Conservation (phyloP, 2,888 invertebrate species). For the Listrodromus nycthemerus region DNA sequence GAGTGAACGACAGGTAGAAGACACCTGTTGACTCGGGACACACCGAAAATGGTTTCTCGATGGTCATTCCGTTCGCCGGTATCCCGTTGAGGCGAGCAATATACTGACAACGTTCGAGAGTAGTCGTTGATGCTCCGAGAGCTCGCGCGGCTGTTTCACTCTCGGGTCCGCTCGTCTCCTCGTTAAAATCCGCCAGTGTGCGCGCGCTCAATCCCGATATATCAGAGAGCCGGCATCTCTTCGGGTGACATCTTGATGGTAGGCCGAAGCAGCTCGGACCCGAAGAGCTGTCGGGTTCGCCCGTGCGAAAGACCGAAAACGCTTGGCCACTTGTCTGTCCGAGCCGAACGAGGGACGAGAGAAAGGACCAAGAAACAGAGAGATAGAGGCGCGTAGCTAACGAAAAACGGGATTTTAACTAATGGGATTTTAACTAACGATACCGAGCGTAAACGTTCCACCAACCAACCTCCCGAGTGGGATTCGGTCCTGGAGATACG, state of each 20-base stretch:
- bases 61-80: slow-evolving; percentile 55
- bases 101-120: slow-evolving; percentile 35
- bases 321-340: slow-evolving; percentile 30
- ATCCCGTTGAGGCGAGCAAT: slow-evolving; percentile 33
- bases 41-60: slow-evolving; percentile 72
- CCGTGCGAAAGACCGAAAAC: slow-evolving; percentile 54
- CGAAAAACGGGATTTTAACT: slow-evolving; percentile 78
- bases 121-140: slow-evolving; percentile 30
- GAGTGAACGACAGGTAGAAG: slow-evolving; percentile 75
- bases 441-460: slow-evolving; percentile 65
- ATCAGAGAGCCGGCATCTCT: slow-evolving; percentile 79
- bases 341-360: slow-evolving; percentile 29
- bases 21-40: slow-evolving; percentile 80
- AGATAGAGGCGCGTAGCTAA: slow-evolving; percentile 62
- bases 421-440: slow-evolving; percentile 83
- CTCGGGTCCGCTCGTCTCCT: slow-evolving; percentile 56
- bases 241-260: slow-evolving; percentile 78
- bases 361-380: slow-evolving; percentile 3
- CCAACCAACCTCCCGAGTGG: slow-evolving; percentile 40
- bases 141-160: slow-evolving; percentile 8
- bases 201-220: slow-evolving; percentile 78
- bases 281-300: slow-evolving; percentile 27
- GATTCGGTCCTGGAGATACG: slow-evolving; percentile 60
- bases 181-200: slow-evolving; percentile 66
- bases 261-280: slow-evolving; percentile 62